phyloP scores from a whole-genome alignment of 1,140 invertebrate species.

The Papilio dardanus region DNA sequence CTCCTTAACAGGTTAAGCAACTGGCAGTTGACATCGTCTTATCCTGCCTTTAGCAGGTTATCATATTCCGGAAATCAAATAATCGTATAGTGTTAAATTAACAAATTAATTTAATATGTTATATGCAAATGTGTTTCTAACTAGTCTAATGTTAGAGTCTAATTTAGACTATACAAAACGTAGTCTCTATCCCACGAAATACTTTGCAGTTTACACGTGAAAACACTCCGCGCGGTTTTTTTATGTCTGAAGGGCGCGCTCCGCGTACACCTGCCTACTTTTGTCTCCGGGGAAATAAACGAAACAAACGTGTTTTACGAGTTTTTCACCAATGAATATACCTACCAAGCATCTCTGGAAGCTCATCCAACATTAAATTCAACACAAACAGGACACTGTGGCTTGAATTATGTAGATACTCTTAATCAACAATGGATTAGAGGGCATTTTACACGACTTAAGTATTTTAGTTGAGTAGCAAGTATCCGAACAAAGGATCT shows the following conservation, averaged over 20 bases:
- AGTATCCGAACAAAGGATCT: too few relatives aligned
- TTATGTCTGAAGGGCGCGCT: neutral
- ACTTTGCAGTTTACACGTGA: neutral
- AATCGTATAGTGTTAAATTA: neutral
- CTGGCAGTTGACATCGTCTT: neutral
- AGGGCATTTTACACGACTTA: too few relatives aligned
- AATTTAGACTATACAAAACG: neutral
- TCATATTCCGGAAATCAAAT: neutral
- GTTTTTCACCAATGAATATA: neutral
- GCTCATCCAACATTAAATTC: neutral
- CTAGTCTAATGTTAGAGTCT: neutral
- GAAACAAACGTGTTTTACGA: neutral
- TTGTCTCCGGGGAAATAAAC: neutral
- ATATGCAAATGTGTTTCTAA: neutral
- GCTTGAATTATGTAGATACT: neutral
- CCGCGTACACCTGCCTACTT: neutral
- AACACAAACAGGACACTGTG: neutral
- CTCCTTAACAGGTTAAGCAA: too few relatives aligned
- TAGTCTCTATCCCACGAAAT: neutral
- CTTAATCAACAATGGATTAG: too few relatives aligned
- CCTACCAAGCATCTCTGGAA: neutral
- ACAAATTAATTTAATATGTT: neutral
- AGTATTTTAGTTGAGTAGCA: too few relatives aligned
- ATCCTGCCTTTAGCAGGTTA: neutral
- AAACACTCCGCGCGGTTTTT: neutral